A percentile compares a stretch with the other conserved stretches of the same genome.
Evolutionary conservation across 2,888 invertebrate genomes (phyloP).

Genomic region (Pterostichus madidus): DNA sequence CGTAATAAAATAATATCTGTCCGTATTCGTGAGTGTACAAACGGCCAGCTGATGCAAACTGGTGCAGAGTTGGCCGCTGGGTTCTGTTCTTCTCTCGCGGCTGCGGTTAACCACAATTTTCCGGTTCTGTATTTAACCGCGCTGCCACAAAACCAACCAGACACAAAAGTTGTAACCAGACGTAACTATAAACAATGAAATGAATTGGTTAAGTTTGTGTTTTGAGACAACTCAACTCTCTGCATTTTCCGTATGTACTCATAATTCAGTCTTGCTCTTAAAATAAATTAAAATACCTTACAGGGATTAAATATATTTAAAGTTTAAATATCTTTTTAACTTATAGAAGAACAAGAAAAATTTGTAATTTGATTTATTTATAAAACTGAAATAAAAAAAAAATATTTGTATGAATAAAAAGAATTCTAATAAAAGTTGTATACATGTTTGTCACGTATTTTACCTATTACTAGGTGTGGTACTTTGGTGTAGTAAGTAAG

Average conservation of each 20-base stretch:
- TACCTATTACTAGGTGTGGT: no score
- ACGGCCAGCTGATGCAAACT: not conserved
- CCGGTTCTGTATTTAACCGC: conserved; percentile 46
- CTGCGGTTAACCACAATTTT: conserved; percentile 34
- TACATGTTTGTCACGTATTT: no score
- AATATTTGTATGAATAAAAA: no score
- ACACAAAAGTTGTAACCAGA: conserved; percentile 25
- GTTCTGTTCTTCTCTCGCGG: no score
- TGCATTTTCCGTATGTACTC: not conserved
- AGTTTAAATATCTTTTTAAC: no score
- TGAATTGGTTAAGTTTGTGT: conserved; percentile 18
- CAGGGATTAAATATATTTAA: no score
- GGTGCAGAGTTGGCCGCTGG: not conserved
- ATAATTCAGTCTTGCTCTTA: not conserved
- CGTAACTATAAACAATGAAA: conserved; percentile 14
- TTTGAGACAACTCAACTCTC: not conserved
- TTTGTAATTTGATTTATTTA: no score
- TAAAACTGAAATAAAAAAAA: no score
- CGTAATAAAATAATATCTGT: conserved; percentile 37
- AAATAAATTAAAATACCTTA: not conserved
- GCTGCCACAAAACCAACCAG: conserved; percentile 27
- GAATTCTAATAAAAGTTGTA: no score
- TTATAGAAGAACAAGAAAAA: no score
- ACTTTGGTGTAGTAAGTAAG: no score
- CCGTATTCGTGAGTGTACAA: not conserved